These are phyloP conservation scores for Pipistrellus pygmaeus DNA, from an alignment of 2,797 vertebrate species.

Conservation along the genomic window DNA sequence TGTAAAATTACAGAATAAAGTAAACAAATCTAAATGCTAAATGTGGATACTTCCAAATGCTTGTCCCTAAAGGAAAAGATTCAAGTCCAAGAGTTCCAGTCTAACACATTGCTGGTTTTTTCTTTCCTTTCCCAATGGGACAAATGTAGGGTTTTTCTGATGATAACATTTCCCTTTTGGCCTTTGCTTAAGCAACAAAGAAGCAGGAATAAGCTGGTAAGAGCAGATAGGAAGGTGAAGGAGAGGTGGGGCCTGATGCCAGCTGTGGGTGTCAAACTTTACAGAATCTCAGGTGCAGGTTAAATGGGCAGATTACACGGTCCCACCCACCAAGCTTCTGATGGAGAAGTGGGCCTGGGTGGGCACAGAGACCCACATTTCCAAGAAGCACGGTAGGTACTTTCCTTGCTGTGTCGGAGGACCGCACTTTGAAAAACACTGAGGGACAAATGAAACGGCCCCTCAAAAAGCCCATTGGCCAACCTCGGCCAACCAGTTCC, in stretches of 20 bases:
- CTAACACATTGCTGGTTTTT: background rate
- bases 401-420: background rate
- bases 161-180: background rate
- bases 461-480: background rate
- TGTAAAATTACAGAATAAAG: slow-evolving; percentile 18
- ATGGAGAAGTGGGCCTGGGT: background rate
- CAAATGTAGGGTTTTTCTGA: background rate
- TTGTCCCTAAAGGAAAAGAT: background rate
- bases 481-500: background rate
- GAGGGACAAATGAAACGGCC: background rate
- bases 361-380: background rate
- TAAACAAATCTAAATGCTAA: slow-evolving; percentile 17
- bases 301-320: background rate
- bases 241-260: background rate
- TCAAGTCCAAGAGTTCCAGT: background rate
- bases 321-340: background rate
- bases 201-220: background rate
- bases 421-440: background rate
- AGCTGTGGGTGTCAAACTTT: background rate
- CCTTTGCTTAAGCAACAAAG: background rate
- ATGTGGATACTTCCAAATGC: background rate
- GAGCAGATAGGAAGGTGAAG: background rate
- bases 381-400: background rate
- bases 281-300: background rate
- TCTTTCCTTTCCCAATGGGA: background rate